Evolutionary conservation across 2,797 vertebrate genomes (phyloP), one percentile per base, ranked within the genome.

Genomic region (Thalassophryne amazonica): DNA sequence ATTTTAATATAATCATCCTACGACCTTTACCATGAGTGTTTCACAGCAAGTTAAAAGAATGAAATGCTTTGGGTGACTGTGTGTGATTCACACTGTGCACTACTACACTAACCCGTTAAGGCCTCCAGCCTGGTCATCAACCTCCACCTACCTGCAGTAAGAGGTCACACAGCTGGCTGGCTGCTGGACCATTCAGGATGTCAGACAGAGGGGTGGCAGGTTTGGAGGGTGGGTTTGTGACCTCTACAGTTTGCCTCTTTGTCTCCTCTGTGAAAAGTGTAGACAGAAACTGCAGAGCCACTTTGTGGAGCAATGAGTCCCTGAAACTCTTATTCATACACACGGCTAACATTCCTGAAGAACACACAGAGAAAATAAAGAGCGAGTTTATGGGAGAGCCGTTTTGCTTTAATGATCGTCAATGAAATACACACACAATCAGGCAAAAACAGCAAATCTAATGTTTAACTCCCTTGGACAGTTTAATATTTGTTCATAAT

Each of bases 231-330:
- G 2, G 20, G 32, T 33, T 63, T 8, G 33, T 21, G 33, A 45
- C 54, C 15, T 69, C 78, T 54, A 37, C 64, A 1, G 81, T 60
- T 22, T 57, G 56, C 18, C 58, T 71, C 68, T 86, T 93, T 7
- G 90, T 86, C 69, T 96, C 94, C 53, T 94, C 93, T 1, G 83
- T 88, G 60, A 98, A 86, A 51, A 97, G 57, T 5, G 90, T 19
- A 37, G 88, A 88, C 13, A 99, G 76, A 50, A 99, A 98, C 38
- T 92, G 93, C 57, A 98, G 76, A 59, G 93, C 88, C 37, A 84
- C 81, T 0, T 61, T 60, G 55, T 79, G 92, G 20, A 98, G 88
- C 9, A 45, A 16, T 8, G 89, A 80, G 16, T 87, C 61, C 0
- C 50, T 41, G 1, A 22, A 1, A 23, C 81, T 88, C 41, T 90